A percentile compares a stretch with the other conserved stretches of the same genome.
These are phyloP conservation scores for Limnodromus scolopaceus DNA, from an alignment of 2,797 vertebrate genomes.

Conservation along the genomic window DNA sequence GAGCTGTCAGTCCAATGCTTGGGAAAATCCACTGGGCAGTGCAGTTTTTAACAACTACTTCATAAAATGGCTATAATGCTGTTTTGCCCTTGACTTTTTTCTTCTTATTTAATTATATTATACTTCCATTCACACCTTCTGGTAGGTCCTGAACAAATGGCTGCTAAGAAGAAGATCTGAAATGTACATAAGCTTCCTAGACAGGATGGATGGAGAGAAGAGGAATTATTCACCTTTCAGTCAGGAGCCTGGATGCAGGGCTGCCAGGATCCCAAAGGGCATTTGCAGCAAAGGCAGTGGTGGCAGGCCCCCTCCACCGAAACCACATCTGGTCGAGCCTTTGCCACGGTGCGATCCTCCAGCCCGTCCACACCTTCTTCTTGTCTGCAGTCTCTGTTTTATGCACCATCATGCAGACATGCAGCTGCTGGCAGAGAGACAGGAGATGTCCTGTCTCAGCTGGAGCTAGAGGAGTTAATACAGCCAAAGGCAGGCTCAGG, in stretches of 20 bases:
- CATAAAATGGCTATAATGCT: not conserved
- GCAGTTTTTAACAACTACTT: not conserved
- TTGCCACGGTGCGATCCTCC: accelerated
- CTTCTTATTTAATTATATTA: not conserved
- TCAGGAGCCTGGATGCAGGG: not conserved
- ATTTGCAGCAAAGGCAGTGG: not conserved
- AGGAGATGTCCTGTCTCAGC: not conserved
- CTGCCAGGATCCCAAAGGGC: not conserved
- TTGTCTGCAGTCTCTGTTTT: not conserved
- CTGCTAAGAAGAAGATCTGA: not conserved
- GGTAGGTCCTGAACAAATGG: not conserved
- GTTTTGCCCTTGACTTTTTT: not conserved
- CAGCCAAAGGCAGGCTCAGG: not conserved
- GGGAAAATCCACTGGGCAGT: not conserved
- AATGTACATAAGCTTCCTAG: not conserved
- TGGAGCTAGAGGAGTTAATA: not conserved
- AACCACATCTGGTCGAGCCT: not conserved
- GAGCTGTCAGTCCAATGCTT: not conserved
- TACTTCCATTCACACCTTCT: not conserved
- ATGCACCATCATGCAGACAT: not conserved
- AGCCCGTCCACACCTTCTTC: not conserved
- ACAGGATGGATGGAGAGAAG: not conserved
- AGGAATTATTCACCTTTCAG: not conserved
- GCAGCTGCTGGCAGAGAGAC: not conserved
- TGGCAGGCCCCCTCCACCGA: not conserved